phyloP scores from a whole-genome alignment of 2,113 vertebrate species.

The Melanerpes formicivorus region DNA sequence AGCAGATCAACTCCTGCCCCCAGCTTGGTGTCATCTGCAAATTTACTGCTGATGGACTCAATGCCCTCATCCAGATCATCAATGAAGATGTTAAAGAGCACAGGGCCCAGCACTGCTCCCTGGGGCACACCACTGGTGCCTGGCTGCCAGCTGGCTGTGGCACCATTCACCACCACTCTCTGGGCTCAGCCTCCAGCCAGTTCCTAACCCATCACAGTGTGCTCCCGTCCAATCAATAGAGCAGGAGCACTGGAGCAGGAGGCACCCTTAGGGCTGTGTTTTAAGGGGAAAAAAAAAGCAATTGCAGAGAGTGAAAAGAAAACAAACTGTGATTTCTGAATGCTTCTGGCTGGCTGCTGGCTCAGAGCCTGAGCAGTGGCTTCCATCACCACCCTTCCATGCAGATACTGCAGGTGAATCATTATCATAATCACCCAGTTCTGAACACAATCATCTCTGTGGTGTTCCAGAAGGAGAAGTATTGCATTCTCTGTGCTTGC shows the following conservation, averaged over 20 bases:
- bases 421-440: conserved; percentile 28
- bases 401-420: conserved; percentile 41
- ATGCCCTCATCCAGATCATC: no score
- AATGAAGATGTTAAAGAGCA: no score
- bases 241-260: not conserved
- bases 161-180: no score
- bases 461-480: not conserved
- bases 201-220: no score
- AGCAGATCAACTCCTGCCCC: no score
- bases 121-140: no score
- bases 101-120: no score
- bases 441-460: not conserved
- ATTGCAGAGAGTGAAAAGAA: conserved; percentile 27
- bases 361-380: not conserved
- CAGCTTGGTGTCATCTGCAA: no score
- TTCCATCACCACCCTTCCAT: conserved; percentile 34
- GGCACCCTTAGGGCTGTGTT: conserved; percentile 22
- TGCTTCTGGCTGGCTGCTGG: not conserved
- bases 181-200: no score
- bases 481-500: conserved; percentile 41
- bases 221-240: not conserved
- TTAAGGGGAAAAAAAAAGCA: conserved; percentile 25
- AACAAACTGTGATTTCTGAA: conserved; percentile 43
- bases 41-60: no score
- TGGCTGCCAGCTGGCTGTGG: no score